A percentile compares a stretch with the other conserved stretches of the same genome.
phyloP scores from a whole-genome alignment of 2,113 vertebrate genomes.

The Cinclus cinclus region DNA sequence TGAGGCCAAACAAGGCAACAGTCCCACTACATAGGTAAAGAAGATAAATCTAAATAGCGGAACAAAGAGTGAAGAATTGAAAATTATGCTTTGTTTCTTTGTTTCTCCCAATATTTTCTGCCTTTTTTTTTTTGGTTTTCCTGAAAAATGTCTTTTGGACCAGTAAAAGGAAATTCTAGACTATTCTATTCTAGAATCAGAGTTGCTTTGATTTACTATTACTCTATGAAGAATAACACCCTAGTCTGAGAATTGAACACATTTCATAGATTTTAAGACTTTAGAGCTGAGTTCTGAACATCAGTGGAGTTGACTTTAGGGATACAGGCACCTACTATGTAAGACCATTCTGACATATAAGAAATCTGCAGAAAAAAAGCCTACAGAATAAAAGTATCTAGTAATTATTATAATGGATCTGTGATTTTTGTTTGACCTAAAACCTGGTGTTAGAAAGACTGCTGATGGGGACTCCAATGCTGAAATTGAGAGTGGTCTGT shows the following conservation, averaged over 20 bases:
- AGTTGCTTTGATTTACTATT: not conserved
- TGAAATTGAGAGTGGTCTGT: not conserved
- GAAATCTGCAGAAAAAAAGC: not conserved
- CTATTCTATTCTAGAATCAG: not conserved
- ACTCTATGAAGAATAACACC: not conserved
- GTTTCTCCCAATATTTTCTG: not conserved
- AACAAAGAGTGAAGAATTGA: not conserved
- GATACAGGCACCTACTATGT: not conserved
- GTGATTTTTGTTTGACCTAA: not conserved
- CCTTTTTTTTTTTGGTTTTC: not conserved
- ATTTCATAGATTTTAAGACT: not conserved
- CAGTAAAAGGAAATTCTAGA: not conserved
- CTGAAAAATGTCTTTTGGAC: not conserved
- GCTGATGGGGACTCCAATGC: not conserved
- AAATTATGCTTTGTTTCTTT: not conserved
- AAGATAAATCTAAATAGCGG: not conserved
- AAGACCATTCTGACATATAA: not conserved
- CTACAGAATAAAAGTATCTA: not conserved
- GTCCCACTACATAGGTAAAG: not conserved
- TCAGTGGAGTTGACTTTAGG: not conserved
- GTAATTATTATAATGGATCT: not conserved
- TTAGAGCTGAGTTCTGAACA: not conserved
- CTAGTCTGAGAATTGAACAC: not conserved
- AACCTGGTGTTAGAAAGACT: not conserved
- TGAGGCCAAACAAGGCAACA: not conserved